Base-by-base conservation (phyloP, 2,888 invertebrate species). In the Mesorhabditis sp. region DNA sequence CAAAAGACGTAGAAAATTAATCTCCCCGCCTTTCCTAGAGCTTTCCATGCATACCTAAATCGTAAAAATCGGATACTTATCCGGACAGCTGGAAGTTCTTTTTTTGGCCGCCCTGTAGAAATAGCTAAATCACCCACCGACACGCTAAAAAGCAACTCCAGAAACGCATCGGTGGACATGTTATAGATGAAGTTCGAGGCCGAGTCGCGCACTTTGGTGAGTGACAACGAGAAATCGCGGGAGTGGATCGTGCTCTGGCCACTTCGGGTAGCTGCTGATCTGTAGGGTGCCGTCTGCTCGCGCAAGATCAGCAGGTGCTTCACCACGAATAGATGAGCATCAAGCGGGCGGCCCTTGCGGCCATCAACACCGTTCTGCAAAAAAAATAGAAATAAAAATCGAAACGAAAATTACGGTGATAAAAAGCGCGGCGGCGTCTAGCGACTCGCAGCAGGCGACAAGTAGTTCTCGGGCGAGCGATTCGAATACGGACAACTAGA, bases 381-480 rank as follows among this genome's bases (percentile, higher is more conserved):
- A n/a, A 43, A 44, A 13, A 43, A 67, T 78, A 64, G 1, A 65
- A 63, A 66, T n/a, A 66, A 28, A 10, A 66, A 62, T 3, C 4
- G 13, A 43, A 67, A 43, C n/a, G 13, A 66, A 3, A 15, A 15
- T 67, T 63, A 5, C 61, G 5, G 91, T 89, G 77, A 98, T 97
- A 79, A 91, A 90, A 68, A 90, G 89, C 0, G 92, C 90, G 0
- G 97, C 97, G 67, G 87, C 89, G 73, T 92, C 91, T 4, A 98
- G 90, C 81, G 95, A 96, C 80, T 92, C 91, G 61, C 95, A 92
- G 87, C 97, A 98, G 15, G 92, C 90, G 0, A 92, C 91, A 44
- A 98, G 90, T 0, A 96, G 94, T 88, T 98, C 97, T 86, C 96
- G 95, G 0, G 96, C 95, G 58, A 98, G 87, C 0, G 95, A 94